Conservation (phyloP, 2,113 vertebrate genomes). For the Balaeniceps rex region DNA sequence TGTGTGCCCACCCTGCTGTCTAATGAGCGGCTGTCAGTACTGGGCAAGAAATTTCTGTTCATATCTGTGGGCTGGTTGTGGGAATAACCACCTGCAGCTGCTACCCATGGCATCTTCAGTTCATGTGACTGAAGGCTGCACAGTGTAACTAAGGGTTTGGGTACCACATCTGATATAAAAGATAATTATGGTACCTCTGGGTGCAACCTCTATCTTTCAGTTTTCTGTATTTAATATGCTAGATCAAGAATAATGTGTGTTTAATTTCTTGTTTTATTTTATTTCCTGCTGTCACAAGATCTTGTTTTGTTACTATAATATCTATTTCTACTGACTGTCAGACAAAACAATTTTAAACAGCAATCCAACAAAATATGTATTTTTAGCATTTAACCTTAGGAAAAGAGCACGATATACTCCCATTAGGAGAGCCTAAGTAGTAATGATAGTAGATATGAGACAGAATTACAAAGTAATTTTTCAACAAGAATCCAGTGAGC, state of each 20-base stretch:
- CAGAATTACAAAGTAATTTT: neutral
- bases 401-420: neutral
- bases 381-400: neutral
- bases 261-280: neutral
- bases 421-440: neutral
- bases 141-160: fast-evolving
- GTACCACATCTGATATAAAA: fast-evolving
- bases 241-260: neutral
- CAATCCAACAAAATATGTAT: neutral
- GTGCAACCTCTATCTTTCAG: neutral
- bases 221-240: neutral
- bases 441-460: neutral
- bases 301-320: neutral
- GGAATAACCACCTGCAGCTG: neutral
- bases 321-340: neutral
- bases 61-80: neutral
- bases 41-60: neutral
- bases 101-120: fast-evolving
- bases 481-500: neutral
- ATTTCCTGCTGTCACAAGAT: neutral
- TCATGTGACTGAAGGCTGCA: too few species aligned
- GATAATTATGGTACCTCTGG: neutral
- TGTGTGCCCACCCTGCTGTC: neutral
- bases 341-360: neutral
- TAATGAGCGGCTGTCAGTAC: fast-evolving